phyloP scores from a whole-genome alignment of 1,140 invertebrate species.

The Conus betulinus region DNA sequence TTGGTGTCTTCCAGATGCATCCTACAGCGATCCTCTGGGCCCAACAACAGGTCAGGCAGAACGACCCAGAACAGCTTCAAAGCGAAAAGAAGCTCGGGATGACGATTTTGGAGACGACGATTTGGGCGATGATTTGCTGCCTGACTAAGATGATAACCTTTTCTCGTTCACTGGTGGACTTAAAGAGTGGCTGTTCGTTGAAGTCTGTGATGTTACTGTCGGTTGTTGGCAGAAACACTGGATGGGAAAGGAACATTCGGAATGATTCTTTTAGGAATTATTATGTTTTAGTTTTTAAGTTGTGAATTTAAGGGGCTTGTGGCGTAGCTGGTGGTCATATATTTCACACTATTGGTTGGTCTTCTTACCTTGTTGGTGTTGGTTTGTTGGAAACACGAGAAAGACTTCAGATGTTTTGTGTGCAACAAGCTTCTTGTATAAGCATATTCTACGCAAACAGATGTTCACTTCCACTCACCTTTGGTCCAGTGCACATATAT shows the following conservation, averaged over 20 bases:
- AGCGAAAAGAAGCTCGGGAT: conserved; percentile 79
- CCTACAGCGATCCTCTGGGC: conserved; percentile 87
- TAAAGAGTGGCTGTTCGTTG: background rate
- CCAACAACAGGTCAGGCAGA: conserved; percentile 78
- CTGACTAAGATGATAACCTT: conserved; percentile 78
- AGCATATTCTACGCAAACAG: no score
- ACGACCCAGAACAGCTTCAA: conserved; percentile 85
- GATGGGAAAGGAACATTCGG: background rate
- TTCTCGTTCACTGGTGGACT: background rate
- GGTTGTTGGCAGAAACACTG: background rate
- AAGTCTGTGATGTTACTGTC: background rate
- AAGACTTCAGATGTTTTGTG: no score
- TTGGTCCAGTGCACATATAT: no score
- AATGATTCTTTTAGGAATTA: background rate
- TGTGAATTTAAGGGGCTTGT: background rate
- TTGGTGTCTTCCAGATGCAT: conserved; percentile 78
- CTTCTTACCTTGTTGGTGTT: no score
- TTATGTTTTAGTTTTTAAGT: background rate
- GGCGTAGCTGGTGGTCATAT: background rate
- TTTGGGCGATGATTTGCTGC: conserved; percentile 87
- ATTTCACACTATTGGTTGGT: no score
- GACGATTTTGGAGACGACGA: conserved; percentile 89
- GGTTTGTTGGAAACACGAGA: no score
- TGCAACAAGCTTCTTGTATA: no score
- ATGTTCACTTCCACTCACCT: no score